These are phyloP conservation scores for Lissonota sp. DNA, from an alignment of 2,888 invertebrate species.

Conservation along the genomic window DNA sequence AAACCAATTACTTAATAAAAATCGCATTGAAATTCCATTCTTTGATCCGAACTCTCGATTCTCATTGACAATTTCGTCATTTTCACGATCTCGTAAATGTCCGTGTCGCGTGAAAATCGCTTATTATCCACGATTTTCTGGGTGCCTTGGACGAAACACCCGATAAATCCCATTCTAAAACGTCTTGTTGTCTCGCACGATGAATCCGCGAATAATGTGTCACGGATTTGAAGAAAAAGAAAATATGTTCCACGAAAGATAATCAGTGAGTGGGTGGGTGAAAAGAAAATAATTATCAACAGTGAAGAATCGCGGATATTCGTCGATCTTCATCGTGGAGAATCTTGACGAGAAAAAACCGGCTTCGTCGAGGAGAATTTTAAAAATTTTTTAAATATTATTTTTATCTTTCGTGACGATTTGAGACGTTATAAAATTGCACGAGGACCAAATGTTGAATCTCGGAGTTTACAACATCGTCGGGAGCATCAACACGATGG, in stretches of 20 bases:
- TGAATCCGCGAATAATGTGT: background rate
- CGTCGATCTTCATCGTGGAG: background rate
- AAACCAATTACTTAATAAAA: no score
- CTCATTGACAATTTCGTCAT: background rate
- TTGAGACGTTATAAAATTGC: background rate
- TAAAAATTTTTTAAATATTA: no score
- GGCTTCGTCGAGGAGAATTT: no score
- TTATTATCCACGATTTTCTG: conserved; percentile 31
- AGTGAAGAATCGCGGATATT: conserved; percentile 21
- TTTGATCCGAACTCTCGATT: conserved; percentile 1
- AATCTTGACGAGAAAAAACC: no score
- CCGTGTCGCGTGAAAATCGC: conserved; percentile 35
- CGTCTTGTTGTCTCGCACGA: conserved; percentile 23
- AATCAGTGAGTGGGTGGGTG: background rate
- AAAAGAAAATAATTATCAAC: background rate
- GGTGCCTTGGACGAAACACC: conserved; percentile 14
- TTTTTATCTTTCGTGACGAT: conserved; percentile 2
- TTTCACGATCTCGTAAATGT: conserved; percentile 38
- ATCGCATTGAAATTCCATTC: no score
- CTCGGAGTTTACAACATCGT: conserved; percentile 78
- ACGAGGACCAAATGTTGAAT: conserved; percentile 78
- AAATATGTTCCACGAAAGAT: conserved; percentile 46
- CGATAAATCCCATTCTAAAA: conserved; percentile 25
- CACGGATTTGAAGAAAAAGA: background rate
- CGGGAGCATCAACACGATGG: conserved; percentile 81